Base-by-base conservation (phyloP, 2,797 vertebrate species). In the Ispidina picta region DNA sequence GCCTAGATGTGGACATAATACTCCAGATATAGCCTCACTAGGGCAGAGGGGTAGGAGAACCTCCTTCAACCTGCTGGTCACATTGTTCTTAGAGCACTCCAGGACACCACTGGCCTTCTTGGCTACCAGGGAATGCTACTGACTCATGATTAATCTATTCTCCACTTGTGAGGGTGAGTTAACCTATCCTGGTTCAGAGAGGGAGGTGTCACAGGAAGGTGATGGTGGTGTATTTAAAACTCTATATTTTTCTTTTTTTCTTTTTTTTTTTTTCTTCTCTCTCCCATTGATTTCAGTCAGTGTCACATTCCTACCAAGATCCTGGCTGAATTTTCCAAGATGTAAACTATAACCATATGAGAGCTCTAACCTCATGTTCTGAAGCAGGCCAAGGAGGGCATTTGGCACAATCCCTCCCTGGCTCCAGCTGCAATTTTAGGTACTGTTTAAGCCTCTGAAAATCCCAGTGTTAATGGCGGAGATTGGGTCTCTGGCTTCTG, bases 301-400 rank as follows among this genome's bases (percentile, higher is more conserved):
- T 1, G 28, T 11, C 73, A 31, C 25, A 39, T 29, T 12, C 12
- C 49, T 25, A 51, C 44, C 31, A 1, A 3, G 31, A 19, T 25
- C 8, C 46, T 5, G 22, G 19, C 22, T 44, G 41, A 64, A 41
- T 23, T 73, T 73, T 52, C 56, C 62, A 22, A 29, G 25, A 8
- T 5, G 6, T 28, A 28, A 7, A 8, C 6, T 4, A 13, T 5
- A 25, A 56, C 39, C 8, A 4, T 1, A 9, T 1, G 2, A 9
- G 17, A 17, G 33, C 21, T 25, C 51, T 56, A 14, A 15, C 39
- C 74, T 64, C 16, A 23, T 3, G 2, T 5, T 39, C 62, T 5
- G 14, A 64, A n/a, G 55, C 74, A 12, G 29, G 14, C 23, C 8
- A 2, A 39, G 59, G 28, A 33, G 13, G 16, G 2, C 12, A 0